A percentile compares a stretch with the other conserved stretches of the same genome.
phyloP scores from a whole-genome alignment of 2,888 invertebrate genomes.

The Iselma pallidipennis region DNA sequence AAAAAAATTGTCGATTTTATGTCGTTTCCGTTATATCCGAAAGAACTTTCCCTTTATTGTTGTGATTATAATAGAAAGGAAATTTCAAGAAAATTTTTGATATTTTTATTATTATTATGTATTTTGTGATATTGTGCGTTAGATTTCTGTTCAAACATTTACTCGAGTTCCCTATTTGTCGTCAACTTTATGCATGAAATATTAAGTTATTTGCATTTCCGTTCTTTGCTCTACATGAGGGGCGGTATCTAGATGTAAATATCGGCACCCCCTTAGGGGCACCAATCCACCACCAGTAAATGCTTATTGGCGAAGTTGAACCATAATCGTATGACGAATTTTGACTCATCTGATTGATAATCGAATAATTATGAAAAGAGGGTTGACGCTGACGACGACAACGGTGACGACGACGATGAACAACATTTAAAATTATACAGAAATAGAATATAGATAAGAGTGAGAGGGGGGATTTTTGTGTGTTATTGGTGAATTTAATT shows the following conservation, averaged over 20 bases:
- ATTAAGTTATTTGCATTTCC: constrained; percentile 30
- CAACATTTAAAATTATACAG: background rate
- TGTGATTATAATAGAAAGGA: no score
- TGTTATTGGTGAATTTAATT: constrained; percentile 11
- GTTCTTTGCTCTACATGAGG: constrained; percentile 19
- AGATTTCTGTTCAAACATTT: constrained; percentile 13
- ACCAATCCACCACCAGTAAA: constrained; percentile 18
- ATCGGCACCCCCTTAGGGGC: constrained; percentile 20
- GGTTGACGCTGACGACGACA: constrained; percentile 2
- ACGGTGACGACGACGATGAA: constrained; percentile 10
- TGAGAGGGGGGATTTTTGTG: background rate
- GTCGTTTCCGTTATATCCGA: constrained; percentile 3
- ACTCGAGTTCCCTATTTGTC: constrained; percentile 1
- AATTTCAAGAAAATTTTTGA: background rate
- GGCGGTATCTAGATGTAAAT: constrained; percentile 27
- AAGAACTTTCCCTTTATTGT: constrained; percentile 16
- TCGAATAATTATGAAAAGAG: constrained; percentile 18
- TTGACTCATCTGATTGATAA: constrained; percentile 23
- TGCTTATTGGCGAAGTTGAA: constrained; percentile 20
- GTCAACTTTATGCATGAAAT: constrained; percentile 28
- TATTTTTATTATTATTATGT: background rate
- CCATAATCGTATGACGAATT: constrained; percentile 21
- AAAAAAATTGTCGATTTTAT: constrained; percentile 10
- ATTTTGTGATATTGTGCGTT: background rate
- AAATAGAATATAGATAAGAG: no score